Conservation (phyloP, 2,888 invertebrate genomes). For the Caradrina clavipalpis region DNA sequence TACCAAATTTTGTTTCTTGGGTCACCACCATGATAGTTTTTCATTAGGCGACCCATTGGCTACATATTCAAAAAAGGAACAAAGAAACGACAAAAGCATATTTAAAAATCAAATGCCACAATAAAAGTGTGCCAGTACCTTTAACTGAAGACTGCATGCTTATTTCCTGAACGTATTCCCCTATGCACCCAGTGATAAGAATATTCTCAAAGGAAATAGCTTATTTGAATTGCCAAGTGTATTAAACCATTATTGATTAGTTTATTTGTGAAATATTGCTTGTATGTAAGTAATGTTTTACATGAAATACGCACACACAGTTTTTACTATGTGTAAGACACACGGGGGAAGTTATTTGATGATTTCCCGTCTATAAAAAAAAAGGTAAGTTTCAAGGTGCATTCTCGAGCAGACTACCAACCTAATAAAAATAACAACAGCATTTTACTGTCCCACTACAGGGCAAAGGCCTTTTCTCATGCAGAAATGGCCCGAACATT, state of each 20-base stretch:
- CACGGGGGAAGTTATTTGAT: too few relatives aligned
- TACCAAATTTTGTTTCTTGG: too few relatives aligned
- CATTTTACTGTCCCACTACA: too few relatives aligned
- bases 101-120: neutral
- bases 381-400: too few relatives aligned
- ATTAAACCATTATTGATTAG: conserved; percentile 18
- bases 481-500: too few relatives aligned
- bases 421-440: too few relatives aligned
- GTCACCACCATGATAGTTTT: too few relatives aligned
- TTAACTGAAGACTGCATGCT: conserved; percentile 58
- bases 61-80: neutral
- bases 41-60: too few relatives aligned
- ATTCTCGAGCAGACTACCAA: too few relatives aligned
- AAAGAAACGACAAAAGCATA: neutral
- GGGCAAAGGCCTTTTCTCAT: too few relatives aligned
- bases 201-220: conserved; percentile 56
- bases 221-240: conserved; percentile 41
- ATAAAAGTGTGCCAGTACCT: conserved; percentile 41
- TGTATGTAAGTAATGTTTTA: neutral
- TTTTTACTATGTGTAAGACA: too few relatives aligned
- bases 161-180: conserved; percentile 60
- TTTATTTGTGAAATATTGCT: conserved; percentile 11
- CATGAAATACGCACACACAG: neutral
- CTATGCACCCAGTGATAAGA: conserved; percentile 54
- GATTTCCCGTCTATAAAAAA: too few relatives aligned